phyloP scores from a whole-genome alignment of 2,797 vertebrate species.

The Rousettus madagascariensis region DNA sequence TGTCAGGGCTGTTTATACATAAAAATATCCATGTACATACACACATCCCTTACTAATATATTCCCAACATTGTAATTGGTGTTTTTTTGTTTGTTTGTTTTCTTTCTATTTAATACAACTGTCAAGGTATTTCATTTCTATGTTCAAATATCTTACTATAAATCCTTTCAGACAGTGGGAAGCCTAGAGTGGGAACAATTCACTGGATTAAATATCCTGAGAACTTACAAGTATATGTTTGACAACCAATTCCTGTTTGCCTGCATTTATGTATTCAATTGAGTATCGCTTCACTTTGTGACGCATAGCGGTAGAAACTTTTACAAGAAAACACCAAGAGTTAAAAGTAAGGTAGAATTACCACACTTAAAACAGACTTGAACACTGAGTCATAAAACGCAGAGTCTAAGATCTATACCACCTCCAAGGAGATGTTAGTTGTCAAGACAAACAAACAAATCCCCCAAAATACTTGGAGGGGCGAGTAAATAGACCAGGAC shows the following conservation, averaged over 20 bases:
- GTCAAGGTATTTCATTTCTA: neutral
- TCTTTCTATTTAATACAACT: neutral
- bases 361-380: neutral
- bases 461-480: accelerated
- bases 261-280: neutral
- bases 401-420: neutral
- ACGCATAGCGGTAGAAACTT: slow-evolving; percentile 62
- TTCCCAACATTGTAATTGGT: neutral
- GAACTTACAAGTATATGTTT: slow-evolving; percentile 71
- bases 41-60: neutral
- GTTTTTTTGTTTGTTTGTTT: neutral
- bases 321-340: slow-evolving; percentile 12
- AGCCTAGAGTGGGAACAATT: slow-evolving; percentile 63
- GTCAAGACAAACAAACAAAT: neutral
- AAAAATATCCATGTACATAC: neutral
- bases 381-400: neutral
- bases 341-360: slow-evolving; percentile 42
- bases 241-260: slow-evolving; percentile 68
- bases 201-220: slow-evolving; percentile 64
- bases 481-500: neutral
- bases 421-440: neutral
- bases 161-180: slow-evolving; percentile 51
- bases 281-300: slow-evolving; percentile 27
- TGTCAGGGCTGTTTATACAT: neutral
- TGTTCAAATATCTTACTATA: neutral